Evolutionary conservation across 2,113 vertebrate species (phyloP), one percentile per base, ranked within the genome.

Genomic region (Erpornis zantholeuca): DNA sequence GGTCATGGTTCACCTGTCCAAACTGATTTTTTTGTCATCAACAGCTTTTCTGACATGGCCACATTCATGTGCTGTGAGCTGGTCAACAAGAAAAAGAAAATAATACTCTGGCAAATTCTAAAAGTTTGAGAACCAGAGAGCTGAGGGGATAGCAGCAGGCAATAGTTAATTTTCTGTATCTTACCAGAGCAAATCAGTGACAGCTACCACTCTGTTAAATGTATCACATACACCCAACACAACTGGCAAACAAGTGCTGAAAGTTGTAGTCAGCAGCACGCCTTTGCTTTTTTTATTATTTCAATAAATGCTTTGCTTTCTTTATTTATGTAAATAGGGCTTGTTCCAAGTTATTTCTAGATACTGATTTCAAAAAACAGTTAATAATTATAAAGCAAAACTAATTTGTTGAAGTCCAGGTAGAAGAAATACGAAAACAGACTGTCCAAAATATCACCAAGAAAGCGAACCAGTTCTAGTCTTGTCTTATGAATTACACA

Each of bases 1-100:
- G 77, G 81, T 64, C 56, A 75, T 22, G 49, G 49, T 76, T 96
- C 90, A 76, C 40, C 57, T 84, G 57, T 79, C 73, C 61, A 85
- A 83, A 64, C 15, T 15, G 10, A 82, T 89, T 88, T 65, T 65
- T 56, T 25, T 59, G 27, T 82, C 66, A 86, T 52, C 17, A 25
- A 42, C 35, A 87, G 57, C 35, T 89, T 71, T 82, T 66, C 61
- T 90, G 65, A 81, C 33, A 66, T 0, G 8, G 29, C 2, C 38
- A 79, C 22, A 10, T 20, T 84, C 27, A 59, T 4, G 4, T 3
- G 8, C 31, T 80, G n/a, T 36, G 31, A 86, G 38, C 12, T 70
- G 6, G 11, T 59, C 52, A 66, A 18, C 4, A 9, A 81, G 23
- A 66, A 69, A 65, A 90, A 77, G 22, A 77, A 86, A 65, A 65